These are phyloP conservation scores for Notothenia coriiceps DNA, from an alignment of 2,113 vertebrate genomes.

Conservation along the genomic window DNA sequence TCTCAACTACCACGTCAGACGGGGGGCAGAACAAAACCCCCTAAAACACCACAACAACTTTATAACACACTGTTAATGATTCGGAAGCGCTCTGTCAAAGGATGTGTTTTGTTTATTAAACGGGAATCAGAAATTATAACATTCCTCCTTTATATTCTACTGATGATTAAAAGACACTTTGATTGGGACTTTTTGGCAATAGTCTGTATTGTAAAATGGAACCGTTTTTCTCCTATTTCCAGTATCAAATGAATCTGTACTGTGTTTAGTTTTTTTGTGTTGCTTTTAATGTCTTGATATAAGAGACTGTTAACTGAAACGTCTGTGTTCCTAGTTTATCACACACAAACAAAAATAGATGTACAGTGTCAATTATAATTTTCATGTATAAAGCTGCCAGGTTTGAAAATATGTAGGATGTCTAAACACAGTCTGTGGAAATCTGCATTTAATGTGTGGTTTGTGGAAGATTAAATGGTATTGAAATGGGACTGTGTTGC, in stretches of 20 bases:
- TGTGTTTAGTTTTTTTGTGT: conserved; percentile 34
- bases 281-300: conserved; percentile 31
- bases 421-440: conserved; percentile 37
- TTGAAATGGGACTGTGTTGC: conserved; percentile 22
- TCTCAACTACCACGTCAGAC: background rate
- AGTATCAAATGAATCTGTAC: conserved; percentile 44
- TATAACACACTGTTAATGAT: background rate
- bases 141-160: conserved; percentile 30
- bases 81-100: too few species aligned
- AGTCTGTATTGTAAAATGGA: conserved; percentile 42
- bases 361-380: conserved; percentile 55
- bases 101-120: background rate
- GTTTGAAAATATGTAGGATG: conserved; percentile 29
- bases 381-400: conserved; percentile 25
- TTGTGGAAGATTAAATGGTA: conserved; percentile 54
- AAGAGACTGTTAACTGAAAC: conserved; percentile 40
- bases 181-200: conserved; percentile 35
- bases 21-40: background rate
- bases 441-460: conserved; percentile 31
- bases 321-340: conserved; percentile 43
- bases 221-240: conserved; percentile 31
- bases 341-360: conserved; percentile 39
- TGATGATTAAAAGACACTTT: conserved; percentile 24
- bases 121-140: conserved; percentile 12
- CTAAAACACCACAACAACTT: too few species aligned